Evolutionary conservation across 2,888 invertebrate species (phyloP), one percentile per base, ranked within the genome.

Genomic region (Cheilosia variabilis): DNA sequence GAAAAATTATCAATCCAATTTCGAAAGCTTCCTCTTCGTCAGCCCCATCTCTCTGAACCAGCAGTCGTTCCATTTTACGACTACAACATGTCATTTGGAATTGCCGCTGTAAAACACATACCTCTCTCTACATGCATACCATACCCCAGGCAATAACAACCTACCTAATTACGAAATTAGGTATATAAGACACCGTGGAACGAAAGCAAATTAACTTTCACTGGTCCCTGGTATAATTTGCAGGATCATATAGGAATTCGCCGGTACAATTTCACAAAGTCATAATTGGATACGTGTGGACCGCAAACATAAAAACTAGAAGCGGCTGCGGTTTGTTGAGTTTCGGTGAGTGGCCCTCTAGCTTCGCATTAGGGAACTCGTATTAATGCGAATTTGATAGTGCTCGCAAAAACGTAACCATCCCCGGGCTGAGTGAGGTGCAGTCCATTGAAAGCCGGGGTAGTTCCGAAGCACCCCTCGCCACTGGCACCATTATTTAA

Each of bases 281-380:
- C 76, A 76, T 82, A 82, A 82, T 82, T 82, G 76, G 81, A 82
- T 76, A 65, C 71, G 53, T 82, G 65, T 65, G 60, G 71, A 82
- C 76, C 81, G 53, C 81, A 71, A 71, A 58, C 71, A 60, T 76
- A 76, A 82, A 82, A 82, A 71, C 69, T 63, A 76, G 76, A 76
- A 76, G 71, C 71, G 22, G 47, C 71, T 82, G 81, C 81, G 60
- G 71, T 65, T 50, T 66, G 60, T 52, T 43, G 43, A 71, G 52
- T 37, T 37, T 7, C 69, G 2, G 13, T 13, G 41, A 45, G 4
- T 17, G 6, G 6, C 43, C 45, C 52, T 19, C 19, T 24, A 13
- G 22, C 24, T 15, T 2, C 22, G 5, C 1, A 34, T n/a, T 10
- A 45, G 34, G 27, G 4, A 19, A n/a, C 24, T 17, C 45, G 65